Conservation (phyloP, 2,797 vertebrate genomes). For the Hozukius guyotensis region DNA sequence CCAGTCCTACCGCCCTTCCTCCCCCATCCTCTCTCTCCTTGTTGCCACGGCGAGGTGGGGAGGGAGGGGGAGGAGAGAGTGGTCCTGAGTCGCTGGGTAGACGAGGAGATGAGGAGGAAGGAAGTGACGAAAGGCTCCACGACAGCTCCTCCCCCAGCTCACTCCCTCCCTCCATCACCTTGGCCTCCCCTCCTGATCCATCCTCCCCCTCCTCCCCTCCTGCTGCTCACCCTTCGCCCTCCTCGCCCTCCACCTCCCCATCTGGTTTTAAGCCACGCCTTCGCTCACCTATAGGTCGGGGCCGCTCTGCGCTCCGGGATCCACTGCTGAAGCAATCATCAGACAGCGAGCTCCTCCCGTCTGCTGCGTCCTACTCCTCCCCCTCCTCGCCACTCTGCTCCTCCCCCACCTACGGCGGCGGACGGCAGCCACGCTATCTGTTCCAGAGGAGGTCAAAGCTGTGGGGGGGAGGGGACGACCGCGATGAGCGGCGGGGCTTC, state of each 20-base stretch:
- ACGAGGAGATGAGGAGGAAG: constrained; percentile 91
- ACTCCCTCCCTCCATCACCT: constrained; percentile 91
- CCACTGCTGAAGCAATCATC: constrained; percentile 98
- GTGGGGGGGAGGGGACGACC: constrained; percentile 96
- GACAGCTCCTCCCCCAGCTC: constrained; percentile 90
- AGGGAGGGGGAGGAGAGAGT: constrained; percentile 86
- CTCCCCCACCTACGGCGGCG: constrained; percentile 84
- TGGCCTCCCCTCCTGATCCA: constrained; percentile 90
- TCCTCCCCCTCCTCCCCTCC: constrained; percentile 86
- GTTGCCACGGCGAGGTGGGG: constrained; percentile 76
- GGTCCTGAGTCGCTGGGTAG: constrained; percentile 89
- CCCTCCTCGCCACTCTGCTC: constrained; percentile 87
- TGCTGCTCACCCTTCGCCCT: constrained; percentile 93
- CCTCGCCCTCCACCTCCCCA: constrained; percentile 88
- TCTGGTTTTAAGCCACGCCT: constrained; percentile 91
- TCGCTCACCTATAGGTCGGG: constrained; percentile 82
- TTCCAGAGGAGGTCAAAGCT: constrained; percentile 99
- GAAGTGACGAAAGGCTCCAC: constrained; percentile 91
- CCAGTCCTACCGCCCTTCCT: constrained; percentile 75
- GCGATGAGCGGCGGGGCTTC: constrained; percentile 58
- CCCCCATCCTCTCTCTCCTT: constrained; percentile 79
- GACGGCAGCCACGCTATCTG: constrained; percentile 91
- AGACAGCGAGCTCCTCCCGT: constrained; percentile 97
- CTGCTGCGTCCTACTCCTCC: constrained; percentile 75
- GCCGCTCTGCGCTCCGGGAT: constrained; percentile 90